Evolutionary conservation across 1,140 invertebrate species (phyloP).

Genomic region (Halyomorpha halys): DNA sequence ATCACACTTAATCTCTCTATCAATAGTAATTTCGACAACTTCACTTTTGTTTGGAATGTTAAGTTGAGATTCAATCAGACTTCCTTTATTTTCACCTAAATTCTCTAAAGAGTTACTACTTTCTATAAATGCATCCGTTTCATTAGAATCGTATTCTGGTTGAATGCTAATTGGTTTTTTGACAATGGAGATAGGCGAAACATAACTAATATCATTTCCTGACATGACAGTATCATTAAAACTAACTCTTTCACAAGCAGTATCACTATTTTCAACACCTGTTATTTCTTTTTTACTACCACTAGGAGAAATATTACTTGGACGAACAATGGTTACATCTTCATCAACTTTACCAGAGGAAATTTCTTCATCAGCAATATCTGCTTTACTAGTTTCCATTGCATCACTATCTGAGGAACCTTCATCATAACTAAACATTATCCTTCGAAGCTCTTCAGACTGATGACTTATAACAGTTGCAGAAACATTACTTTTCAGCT

Average conservation of each 20-base stretch:
- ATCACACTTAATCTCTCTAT: neutral
- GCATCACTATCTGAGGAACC: slow-evolving; percentile 1
- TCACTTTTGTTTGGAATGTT: slow-evolving; percentile 13
- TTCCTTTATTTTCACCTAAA: neutral
- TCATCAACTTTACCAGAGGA: too few relatives aligned
- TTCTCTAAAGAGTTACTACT: neutral
- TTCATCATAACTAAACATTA: slow-evolving; percentile 16
- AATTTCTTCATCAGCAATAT: too few relatives aligned
- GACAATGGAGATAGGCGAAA: too few relatives aligned
- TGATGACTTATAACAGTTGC: slow-evolving; percentile 5
- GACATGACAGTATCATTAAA: too few relatives aligned
- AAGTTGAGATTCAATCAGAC: slow-evolving; percentile 2
- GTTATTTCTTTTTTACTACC: too few relatives aligned
- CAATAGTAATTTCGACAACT: neutral
- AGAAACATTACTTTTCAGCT: neutral
- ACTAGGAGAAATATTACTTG: too few relatives aligned
- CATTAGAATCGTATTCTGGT: neutral
- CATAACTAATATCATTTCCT: too few relatives aligned
- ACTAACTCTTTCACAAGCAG: too few relatives aligned
- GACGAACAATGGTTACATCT: too few relatives aligned
- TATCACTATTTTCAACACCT: too few relatives aligned
- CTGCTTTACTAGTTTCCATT: neutral
- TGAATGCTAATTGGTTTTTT: neutral
- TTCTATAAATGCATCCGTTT: slow-evolving; percentile 3
- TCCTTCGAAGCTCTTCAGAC: slow-evolving; percentile 7